Percentiles rank a stretch among this genome's conserved stretches.
Evolutionary conservation across 1,140 invertebrate species (phyloP).

Genomic region (Acyrthosiphon pisum): DNA sequence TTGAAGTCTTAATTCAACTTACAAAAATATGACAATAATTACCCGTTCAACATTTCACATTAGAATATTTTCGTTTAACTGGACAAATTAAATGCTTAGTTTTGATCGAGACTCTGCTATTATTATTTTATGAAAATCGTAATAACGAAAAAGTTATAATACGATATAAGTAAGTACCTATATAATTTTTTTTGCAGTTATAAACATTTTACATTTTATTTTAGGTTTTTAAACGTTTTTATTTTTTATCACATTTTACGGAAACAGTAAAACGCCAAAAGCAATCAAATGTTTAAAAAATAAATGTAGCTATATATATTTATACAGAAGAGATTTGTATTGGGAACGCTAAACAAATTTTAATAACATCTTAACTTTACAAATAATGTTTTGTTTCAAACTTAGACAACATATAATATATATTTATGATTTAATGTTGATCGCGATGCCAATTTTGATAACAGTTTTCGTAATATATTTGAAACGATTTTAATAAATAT

Average conservation of each 20-base stretch:
- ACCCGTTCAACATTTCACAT: background rate
- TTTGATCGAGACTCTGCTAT: background rate
- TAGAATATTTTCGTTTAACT: background rate
- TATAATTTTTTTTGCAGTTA: background rate
- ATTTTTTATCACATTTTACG: background rate
- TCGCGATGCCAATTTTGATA: no score
- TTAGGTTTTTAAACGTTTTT: background rate
- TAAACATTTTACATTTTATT: background rate
- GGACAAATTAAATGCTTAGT: background rate
- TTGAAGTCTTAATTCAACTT: background rate
- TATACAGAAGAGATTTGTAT: background rate
- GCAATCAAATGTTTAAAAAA: conserved; percentile 12
- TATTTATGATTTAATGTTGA: no score
- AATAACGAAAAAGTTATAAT: background rate
- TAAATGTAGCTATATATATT: background rate
- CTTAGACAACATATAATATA: background rate
- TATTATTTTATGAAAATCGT: background rate
- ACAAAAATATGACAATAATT: background rate
- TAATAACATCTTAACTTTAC: no score
- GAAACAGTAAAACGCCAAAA: background rate
- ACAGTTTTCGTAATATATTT: background rate
- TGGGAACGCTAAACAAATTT: background rate
- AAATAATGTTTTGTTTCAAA: background rate
- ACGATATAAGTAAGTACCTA: background rate
- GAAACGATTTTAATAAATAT: background rate